These are phyloP conservation scores for Eucera pruinosa DNA, from an alignment of 2,888 invertebrate species.

Conservation along the genomic window DNA sequence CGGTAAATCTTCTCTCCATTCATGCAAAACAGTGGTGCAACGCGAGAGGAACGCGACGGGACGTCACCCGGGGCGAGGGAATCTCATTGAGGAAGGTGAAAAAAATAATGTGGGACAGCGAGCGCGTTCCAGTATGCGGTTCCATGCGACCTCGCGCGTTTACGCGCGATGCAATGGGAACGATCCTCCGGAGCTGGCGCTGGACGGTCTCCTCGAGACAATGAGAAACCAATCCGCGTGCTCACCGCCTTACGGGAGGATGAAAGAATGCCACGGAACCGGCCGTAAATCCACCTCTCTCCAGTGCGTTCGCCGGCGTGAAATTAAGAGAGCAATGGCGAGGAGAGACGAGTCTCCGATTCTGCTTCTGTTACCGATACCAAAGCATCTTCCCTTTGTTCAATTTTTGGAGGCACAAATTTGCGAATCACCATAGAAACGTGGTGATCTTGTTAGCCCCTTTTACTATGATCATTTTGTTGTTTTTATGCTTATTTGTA, in stretches of 20 bases:
- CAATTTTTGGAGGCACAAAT: too few species aligned
- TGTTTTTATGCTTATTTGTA: too few species aligned
- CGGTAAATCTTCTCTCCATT: not conserved
- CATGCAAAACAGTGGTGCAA: slow-evolving; percentile 3
- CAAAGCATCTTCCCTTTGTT: not conserved
- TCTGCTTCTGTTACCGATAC: not conserved
- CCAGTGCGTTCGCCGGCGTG: slow-evolving; percentile 74
- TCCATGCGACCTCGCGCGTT: slow-evolving; percentile 25
- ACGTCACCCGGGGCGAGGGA: not conserved
- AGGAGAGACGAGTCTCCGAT: slow-evolving; percentile 52
- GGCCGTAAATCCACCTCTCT: slow-evolving; percentile 74
- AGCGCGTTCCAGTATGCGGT: slow-evolving; percentile 44
- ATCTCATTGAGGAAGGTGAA: not conserved
- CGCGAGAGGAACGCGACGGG: slow-evolving; percentile 3
- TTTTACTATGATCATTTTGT: too few species aligned
- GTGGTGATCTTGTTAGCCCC: too few species aligned
- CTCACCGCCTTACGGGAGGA: slow-evolving; percentile 60
- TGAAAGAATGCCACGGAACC: slow-evolving; percentile 56
- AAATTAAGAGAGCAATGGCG: slow-evolving; percentile 75
- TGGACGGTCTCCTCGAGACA: slow-evolving; percentile 41
- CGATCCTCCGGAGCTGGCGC: too few species aligned
- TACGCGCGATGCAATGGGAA: slow-evolving; percentile 45
- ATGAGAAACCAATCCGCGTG: slow-evolving; percentile 67
- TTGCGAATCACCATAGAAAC: too few species aligned
- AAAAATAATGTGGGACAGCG: slow-evolving; percentile 44